phyloP scores from a whole-genome alignment of 2,888 invertebrate species.

The Phyllotreta striolata region DNA sequence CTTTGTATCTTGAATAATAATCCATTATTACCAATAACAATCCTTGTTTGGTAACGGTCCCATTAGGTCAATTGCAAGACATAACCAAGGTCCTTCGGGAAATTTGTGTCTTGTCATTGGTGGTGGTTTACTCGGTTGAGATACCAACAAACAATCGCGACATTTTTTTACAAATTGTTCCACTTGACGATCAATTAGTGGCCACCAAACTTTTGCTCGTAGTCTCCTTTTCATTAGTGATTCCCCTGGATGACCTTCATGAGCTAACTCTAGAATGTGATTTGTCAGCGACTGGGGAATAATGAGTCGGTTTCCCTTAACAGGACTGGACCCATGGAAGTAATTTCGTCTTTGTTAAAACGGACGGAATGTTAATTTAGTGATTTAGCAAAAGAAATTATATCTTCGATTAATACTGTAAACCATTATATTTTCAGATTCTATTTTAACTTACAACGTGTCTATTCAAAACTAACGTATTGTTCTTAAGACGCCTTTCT shows the following conservation, averaged over 20 bases:
- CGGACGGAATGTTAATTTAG: too few relatives aligned
- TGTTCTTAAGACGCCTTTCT: too few relatives aligned
- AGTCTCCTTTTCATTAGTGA: slow-evolving; percentile 41
- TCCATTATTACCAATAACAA: slow-evolving; percentile 30
- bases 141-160: slow-evolving; percentile 38
- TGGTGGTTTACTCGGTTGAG: slow-evolving; percentile 31
- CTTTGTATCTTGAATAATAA: slow-evolving; percentile 17
- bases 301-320: slow-evolving; percentile 39
- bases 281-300: slow-evolving; percentile 37
- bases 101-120: slow-evolving; percentile 40
- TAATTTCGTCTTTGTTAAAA: slow-evolving; percentile 40
- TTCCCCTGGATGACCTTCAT: slow-evolving; percentile 35
- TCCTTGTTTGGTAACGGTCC: slow-evolving; percentile 42
- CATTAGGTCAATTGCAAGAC: slow-evolving; percentile 44
- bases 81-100: slow-evolving; percentile 40
- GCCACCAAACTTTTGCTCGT: slow-evolving; percentile 44
- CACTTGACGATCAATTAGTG: slow-evolving; percentile 36
- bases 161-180: slow-evolving; percentile 38
- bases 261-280: slow-evolving; percentile 35
- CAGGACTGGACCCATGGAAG: slow-evolving; percentile 40
- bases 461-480: too few relatives aligned
- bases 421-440: too few relatives aligned
- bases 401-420: too few relatives aligned
- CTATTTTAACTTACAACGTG: too few relatives aligned
- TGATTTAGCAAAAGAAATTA: too few relatives aligned